These are phyloP conservation scores for Portevinia maculata DNA, from an alignment of 2,888 invertebrate genomes.

Conservation along the genomic window DNA sequence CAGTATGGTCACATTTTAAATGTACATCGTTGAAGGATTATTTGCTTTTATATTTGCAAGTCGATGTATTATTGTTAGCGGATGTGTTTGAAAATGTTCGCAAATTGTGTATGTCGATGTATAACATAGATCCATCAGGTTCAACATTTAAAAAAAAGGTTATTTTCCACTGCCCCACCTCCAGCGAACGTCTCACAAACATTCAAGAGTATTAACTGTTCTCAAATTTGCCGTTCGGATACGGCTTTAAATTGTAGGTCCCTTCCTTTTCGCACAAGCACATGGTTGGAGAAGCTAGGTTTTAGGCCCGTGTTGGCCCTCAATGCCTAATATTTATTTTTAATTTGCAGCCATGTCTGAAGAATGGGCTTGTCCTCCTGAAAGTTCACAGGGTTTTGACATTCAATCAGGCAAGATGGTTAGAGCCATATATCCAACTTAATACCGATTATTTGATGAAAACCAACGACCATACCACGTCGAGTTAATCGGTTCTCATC, in stretches of 20 bases:
- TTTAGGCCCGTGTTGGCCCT: too few relatives aligned
- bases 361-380: background rate
- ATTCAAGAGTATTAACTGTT: too few relatives aligned
- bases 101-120: background rate
- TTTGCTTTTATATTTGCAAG: background rate
- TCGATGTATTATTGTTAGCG: background rate
- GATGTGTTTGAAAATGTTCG: background rate
- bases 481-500: too few relatives aligned
- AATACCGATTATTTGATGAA: background rate
- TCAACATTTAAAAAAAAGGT: background rate
- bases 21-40: background rate
- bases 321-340: too few relatives aligned
- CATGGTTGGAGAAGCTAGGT: too few relatives aligned
- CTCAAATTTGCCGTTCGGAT: too few relatives aligned
- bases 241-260: too few relatives aligned
- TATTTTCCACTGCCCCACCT: background rate
- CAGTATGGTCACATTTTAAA: background rate
- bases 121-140: background rate
- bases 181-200: too few relatives aligned
- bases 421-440: background rate
- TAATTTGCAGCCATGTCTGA: background rate
- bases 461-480: too few relatives aligned
- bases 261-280: too few relatives aligned
- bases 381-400: background rate
- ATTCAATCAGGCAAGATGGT: too few relatives aligned